These are phyloP conservation scores for Todiramphus chloris DNA, from an alignment of 2,113 vertebrate genomes.

Conservation along the genomic window DNA sequence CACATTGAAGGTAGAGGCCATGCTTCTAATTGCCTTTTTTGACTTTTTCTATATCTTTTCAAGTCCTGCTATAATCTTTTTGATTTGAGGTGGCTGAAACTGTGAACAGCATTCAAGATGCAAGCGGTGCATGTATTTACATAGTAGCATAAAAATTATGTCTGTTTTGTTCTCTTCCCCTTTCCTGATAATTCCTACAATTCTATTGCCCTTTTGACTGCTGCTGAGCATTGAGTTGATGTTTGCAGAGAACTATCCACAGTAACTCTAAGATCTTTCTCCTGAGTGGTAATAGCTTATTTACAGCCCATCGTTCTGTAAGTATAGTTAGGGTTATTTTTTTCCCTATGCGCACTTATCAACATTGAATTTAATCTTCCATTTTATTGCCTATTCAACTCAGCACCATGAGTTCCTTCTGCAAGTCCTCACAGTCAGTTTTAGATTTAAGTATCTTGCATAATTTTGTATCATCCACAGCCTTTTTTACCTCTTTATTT, in stretches of 20 bases:
- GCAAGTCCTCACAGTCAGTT: background rate
- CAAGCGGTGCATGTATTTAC: background rate
- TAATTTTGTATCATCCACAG: background rate
- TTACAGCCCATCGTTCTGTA: background rate
- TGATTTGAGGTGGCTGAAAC: background rate
- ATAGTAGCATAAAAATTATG: background rate
- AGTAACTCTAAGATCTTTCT: constrained; percentile 7
- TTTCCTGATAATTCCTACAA: background rate
- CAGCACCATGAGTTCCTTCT: background rate
- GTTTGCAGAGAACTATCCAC: constrained; percentile 2
- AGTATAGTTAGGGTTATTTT: constrained; percentile 25
- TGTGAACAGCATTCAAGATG: background rate
- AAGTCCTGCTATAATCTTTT: background rate
- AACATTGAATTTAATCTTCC: constrained; percentile 36
- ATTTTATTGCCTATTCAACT: constrained; percentile 40
- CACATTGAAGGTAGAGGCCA: background rate
- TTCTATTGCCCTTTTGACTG: constrained; percentile 24
- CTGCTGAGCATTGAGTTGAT: background rate
- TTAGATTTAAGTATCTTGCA: background rate
- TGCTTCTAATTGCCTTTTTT: background rate
- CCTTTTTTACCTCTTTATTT: constrained; percentile 19
- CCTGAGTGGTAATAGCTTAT: constrained; percentile 20
- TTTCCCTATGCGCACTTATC: background rate
- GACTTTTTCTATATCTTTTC: background rate
- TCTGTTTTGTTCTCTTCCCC: constrained; percentile 15